Evolutionary conservation across 2,797 vertebrate genomes (phyloP).

Genomic region (Otolemur crassicaudatus): DNA sequence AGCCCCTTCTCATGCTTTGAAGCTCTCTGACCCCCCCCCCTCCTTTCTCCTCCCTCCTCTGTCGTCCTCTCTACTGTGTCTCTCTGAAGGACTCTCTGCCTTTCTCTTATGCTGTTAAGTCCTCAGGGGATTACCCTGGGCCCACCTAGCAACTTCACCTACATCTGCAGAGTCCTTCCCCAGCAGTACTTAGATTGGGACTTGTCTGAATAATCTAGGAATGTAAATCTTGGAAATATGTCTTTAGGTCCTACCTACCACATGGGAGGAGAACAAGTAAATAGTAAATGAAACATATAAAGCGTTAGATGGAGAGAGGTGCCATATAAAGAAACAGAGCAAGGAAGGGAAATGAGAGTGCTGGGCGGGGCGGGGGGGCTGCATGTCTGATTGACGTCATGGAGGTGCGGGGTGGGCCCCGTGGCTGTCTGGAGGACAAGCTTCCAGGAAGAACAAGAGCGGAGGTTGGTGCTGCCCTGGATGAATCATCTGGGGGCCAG

Average conservation of each 20-base stretch:
- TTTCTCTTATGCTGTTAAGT: neutral
- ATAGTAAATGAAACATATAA: neutral
- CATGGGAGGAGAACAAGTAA: neutral
- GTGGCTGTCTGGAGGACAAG: neutral
- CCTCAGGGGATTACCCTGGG: neutral
- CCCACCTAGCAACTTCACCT: neutral
- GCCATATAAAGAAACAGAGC: neutral
- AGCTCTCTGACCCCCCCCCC: accelerated
- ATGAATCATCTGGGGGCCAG: neutral
- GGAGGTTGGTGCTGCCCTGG: neutral
- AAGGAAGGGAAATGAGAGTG: neutral
- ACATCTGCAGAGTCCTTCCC: neutral
- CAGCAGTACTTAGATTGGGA: neutral
- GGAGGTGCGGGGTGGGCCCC: neutral
- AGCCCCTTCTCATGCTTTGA: neutral
- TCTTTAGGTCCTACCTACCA: neutral
- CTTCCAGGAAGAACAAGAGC: neutral
- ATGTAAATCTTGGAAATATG: neutral
- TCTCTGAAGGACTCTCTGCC: neutral
- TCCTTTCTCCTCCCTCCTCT: neutral
- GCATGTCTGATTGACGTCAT: neutral
- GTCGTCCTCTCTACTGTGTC: neutral
- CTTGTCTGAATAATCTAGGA: neutral
- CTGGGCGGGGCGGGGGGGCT: neutral
- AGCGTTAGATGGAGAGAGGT: neutral